Conservation (phyloP, 2,113 vertebrate genomes). For the Periophthalmodon schlosseri region DNA sequence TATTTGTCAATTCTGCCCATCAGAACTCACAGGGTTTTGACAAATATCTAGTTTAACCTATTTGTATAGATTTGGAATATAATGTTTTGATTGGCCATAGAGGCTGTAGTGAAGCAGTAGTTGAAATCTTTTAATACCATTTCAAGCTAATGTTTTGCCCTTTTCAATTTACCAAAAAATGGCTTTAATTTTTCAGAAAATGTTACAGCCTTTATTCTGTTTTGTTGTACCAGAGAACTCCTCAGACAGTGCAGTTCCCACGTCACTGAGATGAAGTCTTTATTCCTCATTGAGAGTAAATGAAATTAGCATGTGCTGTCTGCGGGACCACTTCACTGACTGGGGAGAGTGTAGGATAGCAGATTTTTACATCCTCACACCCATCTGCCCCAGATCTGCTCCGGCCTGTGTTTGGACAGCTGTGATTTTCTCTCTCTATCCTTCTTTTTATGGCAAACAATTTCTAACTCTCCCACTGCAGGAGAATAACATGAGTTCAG, state of each 20-base stretch:
- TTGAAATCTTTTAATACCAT: neutral
- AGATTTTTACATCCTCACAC: slow-evolving; percentile 30
- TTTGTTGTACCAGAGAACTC: slow-evolving; percentile 8
- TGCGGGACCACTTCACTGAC: slow-evolving; percentile 32
- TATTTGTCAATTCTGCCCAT: too few relatives aligned
- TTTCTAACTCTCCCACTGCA: slow-evolving; percentile 46
- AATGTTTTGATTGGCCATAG: too few relatives aligned
- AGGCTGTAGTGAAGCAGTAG: too few relatives aligned
- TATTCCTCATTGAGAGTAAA: slow-evolving; percentile 16
- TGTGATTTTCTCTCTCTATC: slow-evolving; percentile 56
- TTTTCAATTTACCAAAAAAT: neutral
- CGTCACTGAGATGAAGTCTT: slow-evolving; percentile 20
- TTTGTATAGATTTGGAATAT: too few relatives aligned
- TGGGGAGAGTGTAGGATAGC: slow-evolving; percentile 34
- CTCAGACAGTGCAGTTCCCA: slow-evolving; percentile 25
- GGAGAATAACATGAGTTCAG: slow-evolving; percentile 45
- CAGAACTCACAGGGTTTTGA: too few relatives aligned
- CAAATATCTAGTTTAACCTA: too few relatives aligned
- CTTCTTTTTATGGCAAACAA: slow-evolving; percentile 31
- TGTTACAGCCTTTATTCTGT: neutral
- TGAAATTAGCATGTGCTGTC: slow-evolving; percentile 48
- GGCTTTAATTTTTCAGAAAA: neutral
- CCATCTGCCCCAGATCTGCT: slow-evolving; percentile 45
- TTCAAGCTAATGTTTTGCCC: too few relatives aligned
- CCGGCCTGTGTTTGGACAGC: slow-evolving; percentile 66